phyloP scores from a whole-genome alignment of 2,888 invertebrate genomes.

The Epinotia ramella region DNA sequence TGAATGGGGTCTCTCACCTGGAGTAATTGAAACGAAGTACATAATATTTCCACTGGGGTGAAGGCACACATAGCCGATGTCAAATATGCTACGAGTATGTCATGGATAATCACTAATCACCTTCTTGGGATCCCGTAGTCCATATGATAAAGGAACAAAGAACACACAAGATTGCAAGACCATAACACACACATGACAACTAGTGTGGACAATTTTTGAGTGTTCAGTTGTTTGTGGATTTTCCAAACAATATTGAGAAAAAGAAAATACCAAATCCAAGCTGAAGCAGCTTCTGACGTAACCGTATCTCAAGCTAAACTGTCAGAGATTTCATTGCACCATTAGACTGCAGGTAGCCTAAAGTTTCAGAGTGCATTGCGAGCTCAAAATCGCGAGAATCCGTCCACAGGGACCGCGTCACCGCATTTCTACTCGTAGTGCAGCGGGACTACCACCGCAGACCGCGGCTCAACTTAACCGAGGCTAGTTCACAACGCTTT shows the following conservation, averaged over 20 bases:
- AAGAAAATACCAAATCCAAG: not conserved
- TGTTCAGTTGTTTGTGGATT: too few species aligned
- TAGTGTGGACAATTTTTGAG: too few species aligned
- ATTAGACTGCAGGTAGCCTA: not conserved
- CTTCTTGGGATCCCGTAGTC: too few species aligned
- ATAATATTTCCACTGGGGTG: too few species aligned
- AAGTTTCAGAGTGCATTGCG: slow-evolving; percentile 8
- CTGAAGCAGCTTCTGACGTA: not conserved
- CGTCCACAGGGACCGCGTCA: not conserved
- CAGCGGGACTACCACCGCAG: slow-evolving; percentile 30
- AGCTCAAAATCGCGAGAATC: slow-evolving; percentile 11
- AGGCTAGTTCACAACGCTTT: not conserved
- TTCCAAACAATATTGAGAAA: not conserved
- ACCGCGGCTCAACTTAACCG: slow-evolving; percentile 17
- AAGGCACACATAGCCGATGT: too few species aligned
- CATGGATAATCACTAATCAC: too few species aligned
- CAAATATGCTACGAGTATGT: too few species aligned
- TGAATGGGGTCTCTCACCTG: too few species aligned
- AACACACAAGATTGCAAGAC: too few species aligned
- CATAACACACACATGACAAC: too few species aligned
- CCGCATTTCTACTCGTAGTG: slow-evolving; percentile 5
- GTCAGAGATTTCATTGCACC: not conserved
- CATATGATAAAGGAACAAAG: too few species aligned
- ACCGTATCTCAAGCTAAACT: not conserved
- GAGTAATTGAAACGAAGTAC: too few species aligned